Base-by-base conservation (phyloP, 2,797 vertebrate species). In the Pseudochaenichthys georgianus region DNA sequence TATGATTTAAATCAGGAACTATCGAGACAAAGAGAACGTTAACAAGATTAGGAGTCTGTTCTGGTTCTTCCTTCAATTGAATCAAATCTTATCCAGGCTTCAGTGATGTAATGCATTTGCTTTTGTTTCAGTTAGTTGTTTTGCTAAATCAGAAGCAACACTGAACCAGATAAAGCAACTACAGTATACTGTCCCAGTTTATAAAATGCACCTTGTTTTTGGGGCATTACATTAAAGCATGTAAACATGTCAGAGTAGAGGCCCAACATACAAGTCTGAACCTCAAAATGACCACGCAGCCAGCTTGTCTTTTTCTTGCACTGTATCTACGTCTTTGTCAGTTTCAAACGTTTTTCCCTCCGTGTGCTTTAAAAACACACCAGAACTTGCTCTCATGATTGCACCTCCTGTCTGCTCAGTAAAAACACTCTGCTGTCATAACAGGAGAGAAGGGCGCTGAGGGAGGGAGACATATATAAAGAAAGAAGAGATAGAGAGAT, bases 401-500 rank as follows among this genome's bases (percentile, higher is more conserved):
- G 34, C 72, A 21, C 51, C 71, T 79, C 59, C 74, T n/a, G 60
- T 64, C 67, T 4, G 38, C 77, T 80, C 73, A 31, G 38, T 83
- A 38, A 88, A 89, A 88, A 82, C 79, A 87, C 72, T 48, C 55
- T 19, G 48, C 79, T 84, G 83, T 83, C 81, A 83, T 60, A 80
- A 64, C 61, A 54, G 48, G 46, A 73, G 61, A 77, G 65, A 63
- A 13, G 34, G 54, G n/a, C 15, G 23, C 57, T 41, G 68, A 23
- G 31, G 16, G 73, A 70, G 54, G 46, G 60, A 64, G 51, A 8
- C 54, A 67, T 46, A 67, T 46, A 52, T 41, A 65, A 28, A 61
- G 61, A 73, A 0, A 38, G 61, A 55, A 42, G 74, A 68, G 64
- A 67, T 12, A 41, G 54, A 75, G 80, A 45, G 68, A 82, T 64